phyloP scores from a whole-genome alignment of 2,888 invertebrate species.

The Rhingia rostrata region DNA sequence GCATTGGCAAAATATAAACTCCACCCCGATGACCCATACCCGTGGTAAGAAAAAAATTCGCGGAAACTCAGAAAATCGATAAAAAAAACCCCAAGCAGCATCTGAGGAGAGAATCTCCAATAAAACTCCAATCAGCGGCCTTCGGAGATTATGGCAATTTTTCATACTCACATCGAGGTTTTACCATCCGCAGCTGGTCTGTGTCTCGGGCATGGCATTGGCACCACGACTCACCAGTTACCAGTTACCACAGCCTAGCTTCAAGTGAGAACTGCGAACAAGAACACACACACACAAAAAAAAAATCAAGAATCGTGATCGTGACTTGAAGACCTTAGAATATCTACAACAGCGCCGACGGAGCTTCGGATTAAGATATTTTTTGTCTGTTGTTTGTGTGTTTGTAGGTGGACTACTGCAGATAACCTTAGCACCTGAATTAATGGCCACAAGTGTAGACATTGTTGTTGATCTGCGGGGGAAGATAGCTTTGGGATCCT shows the following conservation, averaged over 20 bases:
- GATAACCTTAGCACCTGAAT: constrained; percentile 66
- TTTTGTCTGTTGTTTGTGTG: neutral
- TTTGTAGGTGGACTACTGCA: constrained; percentile 67
- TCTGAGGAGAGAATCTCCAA: constrained; percentile 45
- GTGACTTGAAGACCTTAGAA: constrained; percentile 56
- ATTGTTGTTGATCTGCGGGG: constrained; percentile 42
- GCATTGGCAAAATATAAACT: constrained; percentile 36
- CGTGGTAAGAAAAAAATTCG: neutral
- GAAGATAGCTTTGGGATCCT: neutral
- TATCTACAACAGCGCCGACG: neutral
- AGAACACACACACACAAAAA: neutral
- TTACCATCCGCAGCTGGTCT: constrained; percentile 17
- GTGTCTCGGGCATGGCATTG: constrained; percentile 57
- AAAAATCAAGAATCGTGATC: constrained; percentile 58
- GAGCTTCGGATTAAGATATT: constrained; percentile 46
- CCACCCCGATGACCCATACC: constrained; percentile 48
- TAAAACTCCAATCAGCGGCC: constrained; percentile 69
- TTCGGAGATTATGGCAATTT: constrained; percentile 68
- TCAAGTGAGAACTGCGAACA: constrained; percentile 27
- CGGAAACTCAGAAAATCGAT: neutral
- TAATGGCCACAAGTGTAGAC: constrained; percentile 67
- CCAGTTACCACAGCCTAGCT: neutral
- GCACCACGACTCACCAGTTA: constrained; percentile 26
- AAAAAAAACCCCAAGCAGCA: constrained; percentile 27
- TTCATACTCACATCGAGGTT: constrained; percentile 65